Conservation (phyloP, 2,888 invertebrate species). For the Dicyrtoma fusca region DNA sequence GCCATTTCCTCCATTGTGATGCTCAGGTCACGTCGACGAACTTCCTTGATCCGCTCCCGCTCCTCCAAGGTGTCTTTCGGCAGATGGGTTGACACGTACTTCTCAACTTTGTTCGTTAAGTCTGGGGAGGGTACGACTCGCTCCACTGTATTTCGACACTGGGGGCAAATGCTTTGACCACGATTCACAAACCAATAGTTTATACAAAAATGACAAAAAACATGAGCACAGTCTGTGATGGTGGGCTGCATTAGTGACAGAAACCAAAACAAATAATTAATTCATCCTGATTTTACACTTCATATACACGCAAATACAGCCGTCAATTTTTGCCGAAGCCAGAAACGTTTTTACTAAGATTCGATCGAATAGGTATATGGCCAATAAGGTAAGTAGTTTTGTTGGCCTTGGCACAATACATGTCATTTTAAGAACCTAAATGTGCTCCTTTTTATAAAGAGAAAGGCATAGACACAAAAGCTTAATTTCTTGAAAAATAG, state of each 20-base stretch:
- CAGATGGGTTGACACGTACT: not conserved
- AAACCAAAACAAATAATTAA: constrained; percentile 10
- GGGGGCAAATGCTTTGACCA: constrained; percentile 41
- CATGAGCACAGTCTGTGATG: constrained; percentile 44
- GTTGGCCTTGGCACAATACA: too few relatives aligned
- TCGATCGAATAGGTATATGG: too few relatives aligned
- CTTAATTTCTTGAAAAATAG: too few relatives aligned
- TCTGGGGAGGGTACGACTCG: not conserved
- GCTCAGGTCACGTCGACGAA: not conserved
- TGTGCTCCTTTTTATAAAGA: too few relatives aligned
- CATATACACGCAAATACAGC: too few relatives aligned
- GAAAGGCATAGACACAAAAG: too few relatives aligned
- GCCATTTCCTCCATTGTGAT: not conserved
- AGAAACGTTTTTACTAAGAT: too few relatives aligned
- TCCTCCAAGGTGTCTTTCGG: constrained; percentile 14
- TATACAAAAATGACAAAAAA: constrained; percentile 48
- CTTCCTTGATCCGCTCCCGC: not conserved
- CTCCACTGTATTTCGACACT: constrained; percentile 34
- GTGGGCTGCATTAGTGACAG: too few relatives aligned
- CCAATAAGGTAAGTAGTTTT: too few relatives aligned
- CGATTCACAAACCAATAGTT: constrained; percentile 43
- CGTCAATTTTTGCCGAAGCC: too few relatives aligned
- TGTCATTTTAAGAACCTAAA: too few relatives aligned
- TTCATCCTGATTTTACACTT: too few relatives aligned
- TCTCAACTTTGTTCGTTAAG: constrained; percentile 1